A percentile compares a stretch with the other conserved stretches of the same genome.
phyloP scores from a whole-genome alignment of 2,113 vertebrate genomes.

The Promerops cafer region DNA sequence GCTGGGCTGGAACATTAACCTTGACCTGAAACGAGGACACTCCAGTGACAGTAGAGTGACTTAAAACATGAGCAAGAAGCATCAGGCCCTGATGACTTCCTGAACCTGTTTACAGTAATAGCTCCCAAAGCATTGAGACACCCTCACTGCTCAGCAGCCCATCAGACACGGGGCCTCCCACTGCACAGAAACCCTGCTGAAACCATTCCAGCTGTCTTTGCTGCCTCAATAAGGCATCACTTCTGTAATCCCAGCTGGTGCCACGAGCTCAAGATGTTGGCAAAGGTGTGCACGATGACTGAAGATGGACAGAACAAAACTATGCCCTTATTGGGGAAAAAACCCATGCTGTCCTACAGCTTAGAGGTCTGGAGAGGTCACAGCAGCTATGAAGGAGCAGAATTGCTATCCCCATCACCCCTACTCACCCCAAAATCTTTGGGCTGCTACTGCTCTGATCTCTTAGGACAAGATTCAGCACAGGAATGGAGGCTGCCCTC shows the following conservation, averaged over 20 bases:
- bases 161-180: rapidly evolving
- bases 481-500: background rate
- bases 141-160: background rate
- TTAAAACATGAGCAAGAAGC: background rate
- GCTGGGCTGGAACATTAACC: background rate
- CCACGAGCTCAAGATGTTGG: background rate
- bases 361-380: background rate
- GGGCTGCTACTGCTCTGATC: background rate
- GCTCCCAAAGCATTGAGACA: background rate
- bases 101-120: background rate
- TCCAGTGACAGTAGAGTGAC: background rate
- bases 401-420: background rate
- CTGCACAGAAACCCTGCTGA: background rate
- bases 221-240: background rate
- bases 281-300: background rate
- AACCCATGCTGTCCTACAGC: rapidly evolving
- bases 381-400: background rate
- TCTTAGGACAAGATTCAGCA: background rate
- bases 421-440: background rate
- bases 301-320: background rate
- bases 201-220: background rate
- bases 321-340: background rate
- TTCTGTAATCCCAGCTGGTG: background rate
- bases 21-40: background rate
- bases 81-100: background rate